These are phyloP conservation scores for Tetranychus cinnabarinus DNA, from an alignment of 1,140 invertebrate genomes.

Conservation along the genomic window DNA sequence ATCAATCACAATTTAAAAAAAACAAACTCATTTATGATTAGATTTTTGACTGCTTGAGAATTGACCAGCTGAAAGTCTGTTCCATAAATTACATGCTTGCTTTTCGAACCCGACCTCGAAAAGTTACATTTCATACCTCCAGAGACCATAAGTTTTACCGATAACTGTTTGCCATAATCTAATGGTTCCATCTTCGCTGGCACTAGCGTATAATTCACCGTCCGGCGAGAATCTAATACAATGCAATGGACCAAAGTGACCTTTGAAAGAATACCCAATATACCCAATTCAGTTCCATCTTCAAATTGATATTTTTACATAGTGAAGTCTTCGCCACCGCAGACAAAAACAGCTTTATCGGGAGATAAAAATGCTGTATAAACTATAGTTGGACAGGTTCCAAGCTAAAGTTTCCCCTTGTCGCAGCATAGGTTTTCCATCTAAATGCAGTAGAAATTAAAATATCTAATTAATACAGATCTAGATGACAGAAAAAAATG, in stretches of 20 bases:
- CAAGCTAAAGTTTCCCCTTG: slow-evolving; percentile 78
- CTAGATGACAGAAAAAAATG: neutral
- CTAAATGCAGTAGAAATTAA: slow-evolving; percentile 26
- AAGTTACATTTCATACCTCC: slow-evolving; percentile 24
- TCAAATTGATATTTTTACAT: slow-evolving; percentile 93
- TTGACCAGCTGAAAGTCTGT: too few species aligned
- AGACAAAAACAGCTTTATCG: slow-evolving; percentile 70
- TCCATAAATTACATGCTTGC: too few species aligned
- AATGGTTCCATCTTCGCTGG: slow-evolving; percentile 87
- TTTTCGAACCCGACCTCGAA: too few species aligned
- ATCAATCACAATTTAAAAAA: too few species aligned
- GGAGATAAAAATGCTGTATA: slow-evolving; percentile 78
- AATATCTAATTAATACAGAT: neutral
- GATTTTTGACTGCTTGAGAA: too few species aligned
- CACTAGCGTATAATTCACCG: slow-evolving; percentile 83
- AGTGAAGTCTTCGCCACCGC: slow-evolving; percentile 86
- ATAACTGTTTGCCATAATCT: slow-evolving; percentile 77
- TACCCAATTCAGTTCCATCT: slow-evolving; percentile 71
- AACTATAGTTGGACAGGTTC: slow-evolving; percentile 65
- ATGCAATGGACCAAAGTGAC: slow-evolving; percentile 89
- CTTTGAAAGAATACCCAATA: slow-evolving; percentile 77
- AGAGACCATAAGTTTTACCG: slow-evolving; percentile 88
- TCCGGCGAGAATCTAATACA: slow-evolving; percentile 57
- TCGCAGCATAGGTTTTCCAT: slow-evolving; percentile 92
- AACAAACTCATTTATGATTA: too few species aligned